Evolutionary conservation across 2,113 vertebrate genomes (phyloP), one percentile per base, ranked within the genome.

Genomic region (Arothron firmamentum): DNA sequence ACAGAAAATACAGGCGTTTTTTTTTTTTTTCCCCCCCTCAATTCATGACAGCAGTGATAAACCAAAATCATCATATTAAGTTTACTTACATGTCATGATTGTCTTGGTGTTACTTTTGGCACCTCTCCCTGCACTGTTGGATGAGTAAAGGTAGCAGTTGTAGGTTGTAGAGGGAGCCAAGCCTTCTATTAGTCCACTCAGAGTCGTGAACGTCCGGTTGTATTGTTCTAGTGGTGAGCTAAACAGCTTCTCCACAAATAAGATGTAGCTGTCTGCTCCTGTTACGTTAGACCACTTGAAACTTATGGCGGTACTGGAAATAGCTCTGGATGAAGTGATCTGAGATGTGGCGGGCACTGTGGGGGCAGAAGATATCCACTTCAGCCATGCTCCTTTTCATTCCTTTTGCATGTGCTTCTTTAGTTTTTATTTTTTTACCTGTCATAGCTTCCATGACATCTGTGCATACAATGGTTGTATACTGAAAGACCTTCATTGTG

Each of bases 81-180:
- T 31, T 19, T 13, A 90, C 92, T 87, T 86, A 92, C 92, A 62
- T 0, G 90, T 92, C 1, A 41, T 75, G 25, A 91, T 75, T 12
- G 85, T 80, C 73, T 18, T 87, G 1, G 50, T 65, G 7, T 0
- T 63, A 61, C 91, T 88, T 17, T 63, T 66, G 46, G 78, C 70
- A 0, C 90, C 77, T 4, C 43, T 49, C 2, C 92, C 92, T 5
- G 87, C 91, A 1, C 18, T 52, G 68, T 93, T 93, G n/a, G 73
- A 72, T 20, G 91, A 59, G 47, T 74, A 83, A 34, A 92, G 14
- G 0, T 74, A 87, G 45, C 90, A 89, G 20, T 7, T 83, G 79
- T 92, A 92, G 1, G 70, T 45, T 2, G 81, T 90, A 6, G 82
- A 72, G 1, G 87, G 77, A 28, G 55, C 59, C 45, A 93, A 82